These are phyloP conservation scores for Xenopus tropicalis DNA, from an alignment of 2,113 vertebrate genomes.

Conservation along the genomic window DNA sequence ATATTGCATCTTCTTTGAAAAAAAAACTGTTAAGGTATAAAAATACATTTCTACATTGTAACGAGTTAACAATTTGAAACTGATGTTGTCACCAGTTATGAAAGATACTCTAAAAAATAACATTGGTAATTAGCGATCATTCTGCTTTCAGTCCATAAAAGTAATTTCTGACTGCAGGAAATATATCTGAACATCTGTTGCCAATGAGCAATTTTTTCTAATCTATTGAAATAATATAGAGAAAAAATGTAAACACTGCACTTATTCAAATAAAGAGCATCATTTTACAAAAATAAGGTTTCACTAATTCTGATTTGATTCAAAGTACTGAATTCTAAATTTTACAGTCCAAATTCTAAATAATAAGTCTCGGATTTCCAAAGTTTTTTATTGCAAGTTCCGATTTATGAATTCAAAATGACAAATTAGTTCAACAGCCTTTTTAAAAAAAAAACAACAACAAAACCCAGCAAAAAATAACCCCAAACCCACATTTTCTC, in stretches of 20 bases:
- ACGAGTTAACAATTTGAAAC: neutral
- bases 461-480: too few relatives aligned
- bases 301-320: too few relatives aligned
- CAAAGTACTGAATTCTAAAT: too few relatives aligned
- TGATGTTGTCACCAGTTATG: neutral
- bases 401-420: too few relatives aligned
- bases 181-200: neutral
- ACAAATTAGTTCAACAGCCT: too few relatives aligned
- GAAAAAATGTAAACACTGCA: neutral
- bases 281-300: neutral
- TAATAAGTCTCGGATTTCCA: too few relatives aligned
- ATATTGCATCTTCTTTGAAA: too few relatives aligned
- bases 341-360: too few relatives aligned
- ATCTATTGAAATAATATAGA: neutral
- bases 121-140: neutral
- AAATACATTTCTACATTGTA: neutral
- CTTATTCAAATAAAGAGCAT: neutral
- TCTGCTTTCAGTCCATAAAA: neutral
- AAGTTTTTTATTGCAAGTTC: too few relatives aligned
- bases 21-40: too few relatives aligned
- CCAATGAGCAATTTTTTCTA: neutral
- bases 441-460: too few relatives aligned
- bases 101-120: neutral
- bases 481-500: too few relatives aligned
- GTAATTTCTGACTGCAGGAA: neutral